Conservation (phyloP, 1,140 invertebrate species). For the Lepidotrigona ventralis region DNA sequence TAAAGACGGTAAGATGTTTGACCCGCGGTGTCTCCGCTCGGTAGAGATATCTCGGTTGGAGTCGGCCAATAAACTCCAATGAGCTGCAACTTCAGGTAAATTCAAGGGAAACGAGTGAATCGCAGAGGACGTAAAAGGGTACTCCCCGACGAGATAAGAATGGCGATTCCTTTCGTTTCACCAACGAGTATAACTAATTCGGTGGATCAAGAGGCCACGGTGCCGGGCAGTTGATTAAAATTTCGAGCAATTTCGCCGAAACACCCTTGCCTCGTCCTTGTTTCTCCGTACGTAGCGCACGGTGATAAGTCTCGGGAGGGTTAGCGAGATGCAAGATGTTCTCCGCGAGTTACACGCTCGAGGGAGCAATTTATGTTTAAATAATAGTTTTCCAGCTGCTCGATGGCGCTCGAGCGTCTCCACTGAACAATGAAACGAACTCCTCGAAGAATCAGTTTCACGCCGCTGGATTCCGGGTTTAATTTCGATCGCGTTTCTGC, state of each 20-base stretch:
- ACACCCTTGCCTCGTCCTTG: background rate
- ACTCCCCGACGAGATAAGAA: background rate
- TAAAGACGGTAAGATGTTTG: conserved; percentile 24
- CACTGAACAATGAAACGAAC: background rate
- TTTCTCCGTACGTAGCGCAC: background rate
- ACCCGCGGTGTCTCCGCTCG: conserved; percentile 13
- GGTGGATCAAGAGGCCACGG: background rate
- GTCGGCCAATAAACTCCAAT: conserved; percentile 40
- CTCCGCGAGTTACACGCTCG: background rate
- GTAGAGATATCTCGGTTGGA: conserved; percentile 26
- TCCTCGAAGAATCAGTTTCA: background rate
- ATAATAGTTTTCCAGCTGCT: background rate
- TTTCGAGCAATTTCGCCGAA: background rate
- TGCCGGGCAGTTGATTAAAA: background rate
- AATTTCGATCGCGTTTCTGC: background rate
- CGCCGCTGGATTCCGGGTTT: too few relatives aligned
- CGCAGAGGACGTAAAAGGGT: background rate
- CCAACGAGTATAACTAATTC: background rate
- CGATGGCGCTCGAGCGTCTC: background rate
- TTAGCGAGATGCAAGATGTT: background rate
- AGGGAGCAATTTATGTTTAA: background rate
- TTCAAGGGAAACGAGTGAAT: conserved; percentile 1
- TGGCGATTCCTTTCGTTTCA: background rate
- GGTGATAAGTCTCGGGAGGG: background rate
- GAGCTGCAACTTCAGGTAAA: conserved; percentile 2